These are phyloP conservation scores for Apteryx owenii DNA, from an alignment of 2,113 vertebrate genomes.

Conservation along the genomic window DNA sequence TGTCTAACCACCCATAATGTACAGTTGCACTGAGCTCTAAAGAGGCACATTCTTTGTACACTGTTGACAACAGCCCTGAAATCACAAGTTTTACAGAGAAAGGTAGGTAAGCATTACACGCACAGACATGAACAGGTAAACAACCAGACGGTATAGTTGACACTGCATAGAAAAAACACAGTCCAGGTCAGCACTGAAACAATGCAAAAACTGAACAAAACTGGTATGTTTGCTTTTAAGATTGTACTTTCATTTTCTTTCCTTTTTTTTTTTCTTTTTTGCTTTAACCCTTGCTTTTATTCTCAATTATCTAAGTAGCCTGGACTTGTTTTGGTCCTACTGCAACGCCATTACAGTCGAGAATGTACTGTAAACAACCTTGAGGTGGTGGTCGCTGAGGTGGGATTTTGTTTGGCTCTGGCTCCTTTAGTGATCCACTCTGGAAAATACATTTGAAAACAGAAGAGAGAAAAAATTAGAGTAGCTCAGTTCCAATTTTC, in stretches of 20 bases:
- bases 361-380: slow-evolving; percentile 97
- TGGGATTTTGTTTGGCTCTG: slow-evolving; percentile 88
- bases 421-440: slow-evolving; percentile 89
- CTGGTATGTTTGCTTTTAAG: slow-evolving; percentile 60
- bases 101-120: slow-evolving; percentile 88
- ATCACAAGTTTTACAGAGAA: slow-evolving; percentile 86
- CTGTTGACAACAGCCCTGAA: slow-evolving; percentile 87
- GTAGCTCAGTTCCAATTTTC: slow-evolving; percentile 16
- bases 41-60: slow-evolving; percentile 89
- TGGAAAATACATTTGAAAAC: slow-evolving; percentile 83
- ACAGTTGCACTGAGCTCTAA: slow-evolving; percentile 84
- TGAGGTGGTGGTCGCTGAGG: slow-evolving; percentile 92
- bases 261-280: slow-evolving; percentile 71
- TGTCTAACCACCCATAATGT: slow-evolving; percentile 76
- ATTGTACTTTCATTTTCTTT: slow-evolving; percentile 68
- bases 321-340: slow-evolving; percentile 90
- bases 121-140: slow-evolving; percentile 87
- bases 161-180: slow-evolving; percentile 93
- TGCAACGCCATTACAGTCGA: slow-evolving; percentile 92
- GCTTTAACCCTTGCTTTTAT: slow-evolving; percentile 78
- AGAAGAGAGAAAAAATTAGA: slow-evolving; percentile 63
- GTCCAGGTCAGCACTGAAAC: slow-evolving; percentile 86
- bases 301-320: slow-evolving; percentile 85
- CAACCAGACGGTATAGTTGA: slow-evolving; percentile 83
- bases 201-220: slow-evolving; percentile 76